Conservation (phyloP, 2,797 vertebrate genomes). For the Martes flavigula region DNA sequence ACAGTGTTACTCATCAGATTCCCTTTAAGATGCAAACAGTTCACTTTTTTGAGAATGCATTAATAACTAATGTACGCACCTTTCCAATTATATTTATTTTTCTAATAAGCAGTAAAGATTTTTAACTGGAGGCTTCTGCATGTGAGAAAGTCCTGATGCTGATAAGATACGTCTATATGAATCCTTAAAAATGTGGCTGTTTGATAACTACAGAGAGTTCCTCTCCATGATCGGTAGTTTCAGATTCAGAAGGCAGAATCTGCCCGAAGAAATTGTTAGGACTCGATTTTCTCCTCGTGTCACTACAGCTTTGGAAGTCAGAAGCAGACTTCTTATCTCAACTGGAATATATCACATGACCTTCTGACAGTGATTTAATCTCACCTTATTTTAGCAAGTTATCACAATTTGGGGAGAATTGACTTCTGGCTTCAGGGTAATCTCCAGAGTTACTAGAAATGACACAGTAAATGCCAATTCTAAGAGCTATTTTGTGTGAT, state of each 20-base stretch:
- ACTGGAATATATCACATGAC: neutral
- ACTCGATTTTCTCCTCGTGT: neutral
- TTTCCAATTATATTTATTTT: conserved; percentile 15
- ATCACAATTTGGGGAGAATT: conserved; percentile 25
- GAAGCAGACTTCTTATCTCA: conserved; percentile 11
- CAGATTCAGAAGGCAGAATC: neutral
- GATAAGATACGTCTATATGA: neutral
- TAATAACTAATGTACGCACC: neutral
- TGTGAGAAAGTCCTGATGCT: neutral
- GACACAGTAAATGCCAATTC: neutral
- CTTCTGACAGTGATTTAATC: conserved; percentile 63
- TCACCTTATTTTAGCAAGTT: conserved; percentile 65
- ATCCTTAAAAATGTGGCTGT: neutral
- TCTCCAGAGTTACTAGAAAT: conserved; percentile 42
- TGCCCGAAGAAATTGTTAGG: neutral
- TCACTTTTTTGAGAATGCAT: neutral
- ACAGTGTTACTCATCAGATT: neutral
- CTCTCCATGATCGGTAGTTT: neutral
- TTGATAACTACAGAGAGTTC: neutral
- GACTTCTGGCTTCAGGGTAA: conserved; percentile 61
- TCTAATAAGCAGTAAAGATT: neutral
- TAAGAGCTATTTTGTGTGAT: neutral
- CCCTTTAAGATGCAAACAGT: neutral
- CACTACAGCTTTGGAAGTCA: conserved; percentile 43
- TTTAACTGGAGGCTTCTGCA: neutral